These are phyloP conservation scores for Mythimna impura DNA, from an alignment of 2,888 invertebrate genomes.

Conservation along the genomic window DNA sequence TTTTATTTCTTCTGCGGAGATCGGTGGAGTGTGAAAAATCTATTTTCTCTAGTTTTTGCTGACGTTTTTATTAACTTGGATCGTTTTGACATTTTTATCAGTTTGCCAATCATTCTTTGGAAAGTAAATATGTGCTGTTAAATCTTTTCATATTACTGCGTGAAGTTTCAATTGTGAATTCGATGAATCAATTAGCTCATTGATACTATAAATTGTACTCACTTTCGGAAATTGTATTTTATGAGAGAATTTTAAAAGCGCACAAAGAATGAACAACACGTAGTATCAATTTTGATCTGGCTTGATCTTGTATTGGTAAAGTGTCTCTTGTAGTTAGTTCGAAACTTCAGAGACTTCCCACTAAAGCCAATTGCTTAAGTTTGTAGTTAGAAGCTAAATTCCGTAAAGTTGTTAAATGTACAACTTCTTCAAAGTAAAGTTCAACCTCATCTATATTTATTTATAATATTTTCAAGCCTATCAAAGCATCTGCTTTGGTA, in stretches of 20 bases:
- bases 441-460: neutral
- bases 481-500: too few species aligned
- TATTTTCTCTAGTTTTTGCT: conserved; percentile 51
- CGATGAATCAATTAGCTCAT: neutral
- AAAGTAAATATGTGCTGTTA: conserved; percentile 8
- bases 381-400: conserved; percentile 14
- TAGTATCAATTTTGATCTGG: conserved; percentile 47
- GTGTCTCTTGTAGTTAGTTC: conserved; percentile 43
- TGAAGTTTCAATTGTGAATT: neutral
- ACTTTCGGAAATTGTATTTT: neutral
- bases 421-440: conserved; percentile 3
- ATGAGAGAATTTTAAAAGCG: neutral
- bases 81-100: conserved; percentile 55
- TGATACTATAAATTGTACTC: neutral
- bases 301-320: conserved; percentile 49
- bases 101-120: conserved; percentile 39
- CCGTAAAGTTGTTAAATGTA: conserved; percentile 27
- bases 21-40: conserved; percentile 52
- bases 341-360: conserved; percentile 32
- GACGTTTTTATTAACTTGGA: conserved; percentile 39
- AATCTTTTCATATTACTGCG: neutral
- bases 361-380: conserved; percentile 46
- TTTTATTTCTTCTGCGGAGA: conserved; percentile 52
- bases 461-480: neutral
- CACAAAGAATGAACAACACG: conserved; percentile 10